These are phyloP conservation scores for Parnassius apollo DNA, from an alignment of 2,888 invertebrate genomes.

Conservation along the genomic window DNA sequence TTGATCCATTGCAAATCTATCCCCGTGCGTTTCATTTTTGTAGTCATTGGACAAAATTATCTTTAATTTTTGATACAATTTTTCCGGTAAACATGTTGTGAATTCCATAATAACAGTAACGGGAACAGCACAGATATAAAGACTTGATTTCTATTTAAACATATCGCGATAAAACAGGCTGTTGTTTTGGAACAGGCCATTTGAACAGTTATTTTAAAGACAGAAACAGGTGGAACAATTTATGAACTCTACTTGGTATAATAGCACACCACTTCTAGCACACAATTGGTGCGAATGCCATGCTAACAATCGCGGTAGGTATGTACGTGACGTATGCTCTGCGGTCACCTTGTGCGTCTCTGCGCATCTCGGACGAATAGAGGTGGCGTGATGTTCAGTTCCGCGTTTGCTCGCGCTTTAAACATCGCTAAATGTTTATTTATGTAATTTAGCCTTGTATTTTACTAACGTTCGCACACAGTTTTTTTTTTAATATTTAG, in stretches of 20 bases:
- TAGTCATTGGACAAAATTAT: no score
- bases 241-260: conserved; percentile 1
- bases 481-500: conserved; percentile 18
- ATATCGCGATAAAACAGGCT: no score
- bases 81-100: no score
- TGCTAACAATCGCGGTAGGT: conserved; percentile 22
- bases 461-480: conserved; percentile 27
- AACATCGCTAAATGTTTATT: conserved; percentile 39
- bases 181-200: no score
- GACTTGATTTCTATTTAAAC: no score
- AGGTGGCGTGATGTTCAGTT: conserved; percentile 57
- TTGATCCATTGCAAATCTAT: no score
- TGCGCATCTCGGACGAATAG: conserved; percentile 71
- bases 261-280: conserved; percentile 2
- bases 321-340: conserved; percentile 31
- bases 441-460: conserved; percentile 38
- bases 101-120: no score
- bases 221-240: no score
- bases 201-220: background rate
- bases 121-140: no score
- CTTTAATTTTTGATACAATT: no score
- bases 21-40: no score
- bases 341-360: conserved; percentile 75
- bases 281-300: conserved; percentile 25
- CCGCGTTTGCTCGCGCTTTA: conserved; percentile 54